Percentiles rank a stretch among this genome's conserved stretches.
These are phyloP conservation scores for Phengaris alcon DNA, from an alignment of 2,888 invertebrate genomes.

Conservation along the genomic window DNA sequence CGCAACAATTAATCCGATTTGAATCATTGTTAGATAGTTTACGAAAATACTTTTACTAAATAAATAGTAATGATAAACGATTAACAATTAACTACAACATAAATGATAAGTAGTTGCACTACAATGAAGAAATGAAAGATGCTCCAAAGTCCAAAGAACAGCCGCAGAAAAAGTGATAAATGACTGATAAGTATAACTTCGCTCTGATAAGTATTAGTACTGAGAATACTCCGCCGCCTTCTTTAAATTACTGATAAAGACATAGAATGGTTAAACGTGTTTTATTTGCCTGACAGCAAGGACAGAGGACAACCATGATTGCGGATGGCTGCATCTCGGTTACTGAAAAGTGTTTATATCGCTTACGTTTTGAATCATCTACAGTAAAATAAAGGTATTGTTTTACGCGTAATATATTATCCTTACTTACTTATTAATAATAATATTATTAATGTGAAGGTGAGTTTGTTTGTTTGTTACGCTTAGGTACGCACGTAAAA, in stretches of 20 bases:
- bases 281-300: background rate
- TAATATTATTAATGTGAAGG: too few relatives aligned
- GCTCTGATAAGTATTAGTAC: too few relatives aligned
- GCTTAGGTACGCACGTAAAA: too few relatives aligned
- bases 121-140: background rate
- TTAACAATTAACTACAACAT: background rate
- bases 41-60: background rate
- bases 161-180: background rate
- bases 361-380: too few relatives aligned
- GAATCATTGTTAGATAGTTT: constrained; percentile 52
- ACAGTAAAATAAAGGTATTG: too few relatives aligned
- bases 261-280: background rate
- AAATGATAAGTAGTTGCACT: background rate
- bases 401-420: too few relatives aligned
- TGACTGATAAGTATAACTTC: too few relatives aligned
- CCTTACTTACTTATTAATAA: too few relatives aligned
- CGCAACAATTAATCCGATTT: constrained; percentile 54
- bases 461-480: too few relatives aligned
- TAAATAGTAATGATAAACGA: background rate
- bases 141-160: constrained; percentile 27
- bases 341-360: too few relatives aligned
- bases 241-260: background rate
- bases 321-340: too few relatives aligned
- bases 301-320: too few relatives aligned
- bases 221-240: background rate